These are phyloP conservation scores for Abrostola triplasia DNA, from an alignment of 2,888 invertebrate species.

Conservation along the genomic window DNA sequence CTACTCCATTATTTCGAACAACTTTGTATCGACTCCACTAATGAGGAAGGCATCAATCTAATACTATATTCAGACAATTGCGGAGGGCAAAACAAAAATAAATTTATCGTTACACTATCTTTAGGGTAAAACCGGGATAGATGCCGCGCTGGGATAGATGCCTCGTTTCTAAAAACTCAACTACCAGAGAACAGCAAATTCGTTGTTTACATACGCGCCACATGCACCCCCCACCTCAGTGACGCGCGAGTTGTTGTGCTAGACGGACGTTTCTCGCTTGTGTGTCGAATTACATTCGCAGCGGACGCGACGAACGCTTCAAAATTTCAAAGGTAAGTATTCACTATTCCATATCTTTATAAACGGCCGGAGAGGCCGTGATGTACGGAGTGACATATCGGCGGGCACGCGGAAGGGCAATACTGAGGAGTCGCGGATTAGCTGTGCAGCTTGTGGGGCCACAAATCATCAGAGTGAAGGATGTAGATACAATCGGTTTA, in stretches of 20 bases:
- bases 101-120: conserved; percentile 38
- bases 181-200: too few species aligned
- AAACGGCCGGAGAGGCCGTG: neutral
- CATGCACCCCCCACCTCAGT: too few species aligned
- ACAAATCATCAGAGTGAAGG: neutral
- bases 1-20: conserved; percentile 24
- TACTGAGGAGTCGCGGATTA: conserved; percentile 60
- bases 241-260: too few species aligned
- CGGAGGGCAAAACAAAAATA: conserved; percentile 46
- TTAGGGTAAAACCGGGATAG: too few species aligned
- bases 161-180: too few species aligned
- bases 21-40: conserved; percentile 4
- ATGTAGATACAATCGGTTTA: conserved; percentile 22
- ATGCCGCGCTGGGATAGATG: too few species aligned
- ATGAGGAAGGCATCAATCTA: conserved; percentile 28
- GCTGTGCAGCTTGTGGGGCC: neutral
- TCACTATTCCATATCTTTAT: too few species aligned
- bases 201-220: too few species aligned
- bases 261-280: too few species aligned
- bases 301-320: too few species aligned
- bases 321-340: too few species aligned
- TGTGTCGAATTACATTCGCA: too few species aligned
- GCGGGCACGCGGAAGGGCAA: conserved; percentile 44
- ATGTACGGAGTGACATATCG: neutral
- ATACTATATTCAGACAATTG: conserved; percentile 38